phyloP scores from a whole-genome alignment of 2,797 vertebrate species.

The Fundulus diaphanus region DNA sequence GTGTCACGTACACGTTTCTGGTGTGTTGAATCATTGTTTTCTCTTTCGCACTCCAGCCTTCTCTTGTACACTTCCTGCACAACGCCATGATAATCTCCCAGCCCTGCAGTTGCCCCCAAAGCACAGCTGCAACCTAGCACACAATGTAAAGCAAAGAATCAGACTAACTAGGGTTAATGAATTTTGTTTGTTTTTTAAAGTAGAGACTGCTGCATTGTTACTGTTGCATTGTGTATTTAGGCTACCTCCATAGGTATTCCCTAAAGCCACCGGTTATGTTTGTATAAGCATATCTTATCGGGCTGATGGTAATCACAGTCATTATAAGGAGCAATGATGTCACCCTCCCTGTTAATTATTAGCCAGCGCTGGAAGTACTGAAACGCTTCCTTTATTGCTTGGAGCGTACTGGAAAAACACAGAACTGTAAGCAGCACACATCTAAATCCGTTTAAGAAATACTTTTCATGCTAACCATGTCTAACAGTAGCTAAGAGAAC shows the following conservation, averaged over 20 bases:
- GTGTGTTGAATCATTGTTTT: not conserved
- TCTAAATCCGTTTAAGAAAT: no score
- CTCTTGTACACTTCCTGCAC: not conserved
- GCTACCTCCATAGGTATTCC: not conserved
- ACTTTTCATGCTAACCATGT: no score
- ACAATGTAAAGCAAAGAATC: not conserved
- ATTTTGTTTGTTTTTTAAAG: no score
- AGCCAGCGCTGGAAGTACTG: conserved; percentile 19
- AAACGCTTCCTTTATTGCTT: conserved; percentile 30
- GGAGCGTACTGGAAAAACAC: conserved; percentile 36
- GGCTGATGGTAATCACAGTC: conserved; percentile 36
- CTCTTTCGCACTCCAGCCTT: not conserved
- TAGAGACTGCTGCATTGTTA: not conserved
- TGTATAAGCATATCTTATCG: conserved; percentile 26
- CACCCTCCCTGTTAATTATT: conserved; percentile 62
- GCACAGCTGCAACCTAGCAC: not conserved
- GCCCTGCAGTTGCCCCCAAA: not conserved
- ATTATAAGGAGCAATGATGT: conserved; percentile 51
- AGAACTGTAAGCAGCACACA: conserved; percentile 21
- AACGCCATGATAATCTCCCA: not conserved
- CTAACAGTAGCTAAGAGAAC: no score
- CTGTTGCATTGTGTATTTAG: not conserved
- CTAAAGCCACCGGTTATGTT: conserved; percentile 9
- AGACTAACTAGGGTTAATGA: not conserved
- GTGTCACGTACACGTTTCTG: not conserved